Percentiles rank a stretch among this genome's conserved stretches.
These are phyloP conservation scores for Acromyrmex heyeri DNA, from an alignment of 1,140 invertebrate genomes.

Conservation along the genomic window DNA sequence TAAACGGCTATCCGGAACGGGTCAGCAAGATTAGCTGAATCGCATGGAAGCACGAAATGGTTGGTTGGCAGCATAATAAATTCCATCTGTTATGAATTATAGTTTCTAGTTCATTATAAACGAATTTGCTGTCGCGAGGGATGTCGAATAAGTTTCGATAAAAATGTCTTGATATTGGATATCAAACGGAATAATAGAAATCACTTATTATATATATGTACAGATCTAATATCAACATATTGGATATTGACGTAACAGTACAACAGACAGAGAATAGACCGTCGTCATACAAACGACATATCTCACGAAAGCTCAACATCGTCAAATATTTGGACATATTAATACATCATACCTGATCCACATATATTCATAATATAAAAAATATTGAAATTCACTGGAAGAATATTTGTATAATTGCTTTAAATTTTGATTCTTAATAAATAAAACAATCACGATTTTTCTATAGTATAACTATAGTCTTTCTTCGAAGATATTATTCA, in stretches of 20 bases:
- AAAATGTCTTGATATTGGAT: slow-evolving; percentile 21
- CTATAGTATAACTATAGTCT: background rate
- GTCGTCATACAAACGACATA: slow-evolving; percentile 23
- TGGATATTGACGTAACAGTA: slow-evolving; percentile 34
- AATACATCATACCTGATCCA: background rate
- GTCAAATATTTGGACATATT: slow-evolving; percentile 33
- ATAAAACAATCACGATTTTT: background rate
- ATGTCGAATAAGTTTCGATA: slow-evolving; percentile 37
- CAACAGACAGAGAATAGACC: slow-evolving; percentile 20
- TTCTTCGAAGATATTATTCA: background rate
- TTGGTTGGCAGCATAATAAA: slow-evolving; percentile 50
- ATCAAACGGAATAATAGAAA: slow-evolving; percentile 34
- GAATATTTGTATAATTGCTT: background rate
- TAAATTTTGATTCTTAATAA: background rate
- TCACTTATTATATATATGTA: background rate
- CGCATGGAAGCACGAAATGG: slow-evolving; percentile 62
- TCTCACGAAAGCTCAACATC: background rate
- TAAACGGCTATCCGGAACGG: slow-evolving; percentile 59
- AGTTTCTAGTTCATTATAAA: slow-evolving; percentile 42
- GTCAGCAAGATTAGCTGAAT: slow-evolving; percentile 73
- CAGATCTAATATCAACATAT: slow-evolving; percentile 29
- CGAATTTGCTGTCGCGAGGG: slow-evolving; percentile 58
- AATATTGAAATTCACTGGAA: background rate
- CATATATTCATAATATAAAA: background rate
- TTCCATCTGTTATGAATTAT: slow-evolving; percentile 69